phyloP scores from a whole-genome alignment of 1,140 invertebrate genomes.

The Drosophila elegans region DNA sequence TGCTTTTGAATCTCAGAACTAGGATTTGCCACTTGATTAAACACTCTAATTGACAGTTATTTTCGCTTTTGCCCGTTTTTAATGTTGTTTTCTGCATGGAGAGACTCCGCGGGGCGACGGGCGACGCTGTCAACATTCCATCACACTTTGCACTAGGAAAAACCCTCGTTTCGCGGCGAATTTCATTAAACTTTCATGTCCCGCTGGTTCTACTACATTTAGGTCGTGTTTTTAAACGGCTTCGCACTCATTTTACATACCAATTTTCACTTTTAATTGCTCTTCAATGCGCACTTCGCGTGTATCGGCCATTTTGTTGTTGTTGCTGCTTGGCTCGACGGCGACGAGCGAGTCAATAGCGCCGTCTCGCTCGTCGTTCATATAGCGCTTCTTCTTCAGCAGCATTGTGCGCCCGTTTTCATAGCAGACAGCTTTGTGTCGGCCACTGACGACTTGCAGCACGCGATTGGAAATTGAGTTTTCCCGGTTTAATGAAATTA shows the following conservation, averaged over 20 bases:
- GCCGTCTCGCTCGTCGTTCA: slow-evolving; percentile 79
- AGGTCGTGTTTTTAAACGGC: slow-evolving; percentile 42
- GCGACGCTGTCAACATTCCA: slow-evolving; percentile 69
- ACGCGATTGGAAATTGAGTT: slow-evolving; percentile 36
- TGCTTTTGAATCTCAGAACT: neutral
- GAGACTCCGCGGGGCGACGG: slow-evolving; percentile 44
- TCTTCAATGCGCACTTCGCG: slow-evolving; percentile 94
- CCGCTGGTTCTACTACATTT: slow-evolving; percentile 27
- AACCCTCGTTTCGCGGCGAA: slow-evolving; percentile 33
- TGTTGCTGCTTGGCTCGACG: slow-evolving; percentile 75
- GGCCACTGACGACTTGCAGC: slow-evolving; percentile 22
- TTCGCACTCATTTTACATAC: slow-evolving; percentile 86
- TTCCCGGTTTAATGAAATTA: slow-evolving; percentile 11
- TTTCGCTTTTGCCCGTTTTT: slow-evolving; percentile 2
- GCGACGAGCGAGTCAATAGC: slow-evolving; percentile 60
- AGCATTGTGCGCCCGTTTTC: slow-evolving; percentile 66
- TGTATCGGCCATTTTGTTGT: slow-evolving; percentile 92
- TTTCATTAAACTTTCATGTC: slow-evolving; percentile 35
- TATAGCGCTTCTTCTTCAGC: slow-evolving; percentile 83
- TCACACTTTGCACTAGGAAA: slow-evolving; percentile 66
- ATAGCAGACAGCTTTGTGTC: slow-evolving; percentile 32
- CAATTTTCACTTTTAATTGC: slow-evolving; percentile 94
- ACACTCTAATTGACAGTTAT: neutral
- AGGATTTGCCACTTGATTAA: slow-evolving; percentile 9
- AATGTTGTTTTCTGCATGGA: slow-evolving; percentile 25